These are phyloP conservation scores for Oryzaephilus surinamensis DNA, from an alignment of 1,140 invertebrate species.

Conservation along the genomic window DNA sequence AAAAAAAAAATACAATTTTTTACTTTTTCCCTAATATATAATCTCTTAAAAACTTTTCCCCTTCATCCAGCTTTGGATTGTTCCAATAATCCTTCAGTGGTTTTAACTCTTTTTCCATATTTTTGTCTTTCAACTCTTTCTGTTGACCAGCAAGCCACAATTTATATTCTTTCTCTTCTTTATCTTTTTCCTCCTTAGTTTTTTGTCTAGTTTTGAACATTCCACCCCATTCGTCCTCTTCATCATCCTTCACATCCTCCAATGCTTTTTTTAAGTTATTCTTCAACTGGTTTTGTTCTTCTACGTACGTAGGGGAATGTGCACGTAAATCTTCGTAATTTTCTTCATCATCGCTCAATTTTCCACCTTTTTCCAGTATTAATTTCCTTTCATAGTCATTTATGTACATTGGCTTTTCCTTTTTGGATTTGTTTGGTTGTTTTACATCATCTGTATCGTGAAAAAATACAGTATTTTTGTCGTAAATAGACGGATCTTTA, in stretches of 20 bases:
- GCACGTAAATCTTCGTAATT: constrained; percentile 11
- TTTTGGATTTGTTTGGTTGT: constrained; percentile 35
- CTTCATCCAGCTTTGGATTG: constrained; percentile 64
- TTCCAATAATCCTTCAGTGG: constrained; percentile 77
- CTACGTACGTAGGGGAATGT: constrained; percentile 46
- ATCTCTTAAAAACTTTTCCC: constrained; percentile 84
- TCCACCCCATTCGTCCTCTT: constrained; percentile 40
- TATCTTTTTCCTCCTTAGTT: constrained; percentile 45
- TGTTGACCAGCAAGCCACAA: constrained; percentile 75
- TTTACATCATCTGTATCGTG: constrained; percentile 27
- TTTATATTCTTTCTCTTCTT: constrained; percentile 62
- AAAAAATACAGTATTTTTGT: constrained; percentile 67
- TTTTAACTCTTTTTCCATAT: constrained; percentile 53
- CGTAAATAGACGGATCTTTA: constrained; percentile 81
- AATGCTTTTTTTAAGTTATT: constrained; percentile 49
- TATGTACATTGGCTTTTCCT: constrained; percentile 53
- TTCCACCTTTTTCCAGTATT: constrained; percentile 57
- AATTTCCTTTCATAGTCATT: constrained; percentile 75
- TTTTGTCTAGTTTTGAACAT: constrained; percentile 52
- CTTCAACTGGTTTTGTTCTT: constrained; percentile 61
- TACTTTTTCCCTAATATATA: constrained; percentile 85
- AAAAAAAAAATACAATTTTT: constrained; percentile 2
- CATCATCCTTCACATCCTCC: constrained; percentile 44
- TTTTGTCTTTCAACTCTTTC: constrained; percentile 49
- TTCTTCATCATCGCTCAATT: constrained; percentile 43